phyloP scores from a whole-genome alignment of 2,113 vertebrate genomes.

The Oryzias woworae region DNA sequence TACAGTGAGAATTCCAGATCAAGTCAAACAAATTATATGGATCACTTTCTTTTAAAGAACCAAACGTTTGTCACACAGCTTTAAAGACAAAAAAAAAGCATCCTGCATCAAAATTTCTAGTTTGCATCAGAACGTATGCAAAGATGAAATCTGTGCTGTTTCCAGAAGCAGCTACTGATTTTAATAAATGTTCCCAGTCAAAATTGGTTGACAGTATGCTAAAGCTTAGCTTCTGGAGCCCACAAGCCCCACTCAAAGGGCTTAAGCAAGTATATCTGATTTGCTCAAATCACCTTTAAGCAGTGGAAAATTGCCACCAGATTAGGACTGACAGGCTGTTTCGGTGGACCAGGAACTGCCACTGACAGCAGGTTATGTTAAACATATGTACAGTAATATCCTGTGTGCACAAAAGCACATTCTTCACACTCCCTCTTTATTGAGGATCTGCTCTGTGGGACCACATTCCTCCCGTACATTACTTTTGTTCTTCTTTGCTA shows the following conservation, averaged over 20 bases:
- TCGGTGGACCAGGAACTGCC: constrained; percentile 17
- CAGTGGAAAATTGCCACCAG: constrained; percentile 51
- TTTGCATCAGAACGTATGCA: background rate
- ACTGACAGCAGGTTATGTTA: constrained; percentile 59
- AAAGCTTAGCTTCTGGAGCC: constrained; percentile 16
- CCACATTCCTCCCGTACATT: constrained; percentile 60
- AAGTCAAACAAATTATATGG: too few relatives aligned
- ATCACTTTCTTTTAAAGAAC: too few relatives aligned
- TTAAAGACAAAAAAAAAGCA: too few relatives aligned
- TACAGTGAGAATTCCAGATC: too few relatives aligned
- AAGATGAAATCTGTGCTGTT: background rate
- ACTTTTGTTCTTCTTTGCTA: constrained; percentile 58
- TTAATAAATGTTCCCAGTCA: constrained; percentile 13
- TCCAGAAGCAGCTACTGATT: constrained; percentile 13
- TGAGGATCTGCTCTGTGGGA: constrained; percentile 65
- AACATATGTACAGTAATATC: constrained; percentile 70
- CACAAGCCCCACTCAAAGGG: constrained; percentile 3
- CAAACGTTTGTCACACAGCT: too few relatives aligned
- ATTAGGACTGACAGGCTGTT: constrained; percentile 50
- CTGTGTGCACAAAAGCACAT: constrained; percentile 59
- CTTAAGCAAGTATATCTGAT: constrained; percentile 23
- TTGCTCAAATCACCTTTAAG: constrained; percentile 52
- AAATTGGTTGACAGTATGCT: constrained; percentile 7
- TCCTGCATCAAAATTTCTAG: too few relatives aligned
- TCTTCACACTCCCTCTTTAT: constrained; percentile 69